A percentile compares a stretch with the other conserved stretches of the same genome.
Conservation (phyloP, 2,888 invertebrate genomes). For the Eupithecia subfuscata region DNA sequence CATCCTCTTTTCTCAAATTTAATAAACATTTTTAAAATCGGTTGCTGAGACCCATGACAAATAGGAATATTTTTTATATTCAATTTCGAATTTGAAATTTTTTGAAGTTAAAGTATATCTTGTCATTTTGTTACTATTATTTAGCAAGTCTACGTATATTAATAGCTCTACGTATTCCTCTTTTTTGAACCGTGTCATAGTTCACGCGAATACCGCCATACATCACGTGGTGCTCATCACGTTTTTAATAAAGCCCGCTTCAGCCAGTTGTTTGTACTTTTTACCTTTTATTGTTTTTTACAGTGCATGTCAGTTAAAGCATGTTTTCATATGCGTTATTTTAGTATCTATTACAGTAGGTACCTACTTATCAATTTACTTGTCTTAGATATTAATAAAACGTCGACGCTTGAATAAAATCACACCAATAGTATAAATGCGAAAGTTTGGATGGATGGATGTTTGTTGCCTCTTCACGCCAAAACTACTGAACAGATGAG, state of each 20-base stretch:
- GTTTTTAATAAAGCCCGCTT: slow-evolving; percentile 75
- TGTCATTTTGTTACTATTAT: neutral
- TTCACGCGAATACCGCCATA: slow-evolving; percentile 56
- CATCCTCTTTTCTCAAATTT: too few relatives aligned
- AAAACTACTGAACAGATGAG: too few relatives aligned
- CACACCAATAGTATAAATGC: too few relatives aligned
- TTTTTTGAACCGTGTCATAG: slow-evolving; percentile 49
- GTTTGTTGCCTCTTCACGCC: too few relatives aligned
- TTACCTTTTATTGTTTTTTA: slow-evolving; percentile 32
- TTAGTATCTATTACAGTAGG: too few relatives aligned
- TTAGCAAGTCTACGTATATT: neutral
- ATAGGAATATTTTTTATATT: too few relatives aligned
- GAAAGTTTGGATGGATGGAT: too few relatives aligned
- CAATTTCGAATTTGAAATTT: too few relatives aligned
- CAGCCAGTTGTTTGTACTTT: slow-evolving; percentile 50
- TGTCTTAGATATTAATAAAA: too few relatives aligned
- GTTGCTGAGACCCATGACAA: too few relatives aligned
- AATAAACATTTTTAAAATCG: too few relatives aligned
- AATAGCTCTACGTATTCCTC: slow-evolving; percentile 23
- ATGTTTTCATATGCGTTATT: neutral
- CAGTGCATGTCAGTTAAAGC: neutral
- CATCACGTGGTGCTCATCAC: slow-evolving; percentile 76
- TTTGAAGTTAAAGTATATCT: neutral
- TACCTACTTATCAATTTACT: neutral
- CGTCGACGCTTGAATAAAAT: too few relatives aligned